These are phyloP conservation scores for Periophthalmus magnuspinnatus DNA, from an alignment of 2,797 vertebrate species.

Conservation along the genomic window DNA sequence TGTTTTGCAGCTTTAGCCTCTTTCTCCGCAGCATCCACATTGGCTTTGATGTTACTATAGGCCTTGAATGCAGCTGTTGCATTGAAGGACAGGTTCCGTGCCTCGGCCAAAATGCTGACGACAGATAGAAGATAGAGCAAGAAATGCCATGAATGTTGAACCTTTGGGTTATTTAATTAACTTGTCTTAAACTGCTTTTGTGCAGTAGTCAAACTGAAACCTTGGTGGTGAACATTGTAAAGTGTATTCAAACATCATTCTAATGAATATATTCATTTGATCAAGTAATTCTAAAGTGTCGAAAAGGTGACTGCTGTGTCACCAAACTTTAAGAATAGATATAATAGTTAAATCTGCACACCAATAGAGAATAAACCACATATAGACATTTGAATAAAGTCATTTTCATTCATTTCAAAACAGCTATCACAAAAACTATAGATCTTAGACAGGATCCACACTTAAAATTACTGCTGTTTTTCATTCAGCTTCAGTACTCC, in stretches of 20 bases:
- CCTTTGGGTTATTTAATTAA: background rate
- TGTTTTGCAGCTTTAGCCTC: slow-evolving; percentile 85
- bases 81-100: slow-evolving; percentile 96
- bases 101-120: slow-evolving; percentile 90
- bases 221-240: background rate
- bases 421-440: too few relatives aligned
- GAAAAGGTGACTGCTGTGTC: background rate
- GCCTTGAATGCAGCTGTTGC: slow-evolving; percentile 95
- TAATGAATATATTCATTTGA: background rate
- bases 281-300: background rate
- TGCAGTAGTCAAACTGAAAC: background rate
- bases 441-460: too few relatives aligned
- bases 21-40: slow-evolving; percentile 87
- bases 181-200: background rate
- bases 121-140: slow-evolving; percentile 16
- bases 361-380: background rate
- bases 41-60: slow-evolving; percentile 93
- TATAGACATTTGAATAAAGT: background rate
- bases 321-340: background rate
- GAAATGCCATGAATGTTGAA: background rate
- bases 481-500: too few relatives aligned
- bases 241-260: background rate
- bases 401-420: background rate
- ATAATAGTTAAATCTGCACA: background rate
- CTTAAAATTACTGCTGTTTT: too few relatives aligned